Percentiles rank a stretch among this genome's conserved stretches.
These are phyloP conservation scores for Parnassius mnemosyne DNA, from an alignment of 2,888 invertebrate genomes.

Conservation along the genomic window DNA sequence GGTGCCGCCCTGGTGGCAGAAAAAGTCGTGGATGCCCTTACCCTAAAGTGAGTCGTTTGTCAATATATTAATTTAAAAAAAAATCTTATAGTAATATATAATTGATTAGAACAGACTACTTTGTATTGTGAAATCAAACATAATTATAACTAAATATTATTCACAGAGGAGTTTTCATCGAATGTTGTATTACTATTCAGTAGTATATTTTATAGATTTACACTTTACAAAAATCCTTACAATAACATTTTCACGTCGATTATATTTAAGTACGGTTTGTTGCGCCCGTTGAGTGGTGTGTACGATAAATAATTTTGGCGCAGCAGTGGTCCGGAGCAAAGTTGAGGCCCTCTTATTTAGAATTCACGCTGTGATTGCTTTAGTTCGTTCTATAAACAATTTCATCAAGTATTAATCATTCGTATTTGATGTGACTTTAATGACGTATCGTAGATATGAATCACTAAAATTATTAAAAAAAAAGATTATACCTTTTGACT, in stretches of 20 bases:
- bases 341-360: not conserved
- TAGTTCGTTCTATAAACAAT: conserved; percentile 1
- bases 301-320: not conserved
- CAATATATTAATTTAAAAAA: no score
- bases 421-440: conserved; percentile 17
- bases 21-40: no score
- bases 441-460: not conserved
- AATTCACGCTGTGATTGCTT: conserved; percentile 2
- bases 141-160: conserved; percentile 6
- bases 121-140: conserved; percentile 11
- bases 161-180: not conserved
- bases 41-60: no score
- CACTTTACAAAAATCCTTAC: conserved; percentile 1
- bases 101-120: not conserved
- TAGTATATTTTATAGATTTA: conserved; percentile 3
- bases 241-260: conserved; percentile 6
- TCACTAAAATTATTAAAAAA: not conserved
- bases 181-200: conserved; percentile 4
- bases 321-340: conserved; percentile 11
- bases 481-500: not conserved
- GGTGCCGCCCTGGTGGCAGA: no score
- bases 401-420: not conserved
- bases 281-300: conserved; percentile 19
- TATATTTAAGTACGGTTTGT: conserved; percentile 11
- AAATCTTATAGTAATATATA: not conserved